A percentile compares a stretch with the other conserved stretches of the same genome.
Conservation (phyloP, 2,888 invertebrate genomes). For the Agrochola circellaris region DNA sequence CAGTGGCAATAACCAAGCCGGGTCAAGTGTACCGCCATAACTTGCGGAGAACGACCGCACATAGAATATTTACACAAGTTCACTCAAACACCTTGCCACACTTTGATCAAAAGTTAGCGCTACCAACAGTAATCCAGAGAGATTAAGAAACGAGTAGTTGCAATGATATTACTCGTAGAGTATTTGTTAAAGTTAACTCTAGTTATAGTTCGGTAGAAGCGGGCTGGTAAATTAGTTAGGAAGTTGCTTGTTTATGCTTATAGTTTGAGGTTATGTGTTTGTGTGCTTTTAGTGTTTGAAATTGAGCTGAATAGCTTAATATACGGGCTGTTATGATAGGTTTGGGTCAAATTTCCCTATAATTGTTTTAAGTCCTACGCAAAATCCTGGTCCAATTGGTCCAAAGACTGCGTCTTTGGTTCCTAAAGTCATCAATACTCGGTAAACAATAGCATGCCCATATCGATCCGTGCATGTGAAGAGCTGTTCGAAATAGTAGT, state of each 20-base stretch:
- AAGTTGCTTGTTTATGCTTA: slow-evolving; percentile 50
- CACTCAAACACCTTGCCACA: slow-evolving; percentile 59
- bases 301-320: slow-evolving; percentile 48
- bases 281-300: slow-evolving; percentile 45
- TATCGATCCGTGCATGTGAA: background rate
- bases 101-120: slow-evolving; percentile 70
- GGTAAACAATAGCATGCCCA: background rate
- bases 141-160: slow-evolving; percentile 57
- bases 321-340: slow-evolving; percentile 21
- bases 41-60: slow-evolving; percentile 74
- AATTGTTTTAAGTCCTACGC: background rate
- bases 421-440: too few relatives aligned
- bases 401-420: background rate
- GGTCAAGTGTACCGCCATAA: slow-evolving; percentile 73
- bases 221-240: slow-evolving; percentile 49
- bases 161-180: slow-evolving; percentile 32
- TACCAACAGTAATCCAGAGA: slow-evolving; percentile 51
- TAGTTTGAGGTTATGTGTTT: slow-evolving; percentile 47
- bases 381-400: background rate
- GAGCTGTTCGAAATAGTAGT: background rate
- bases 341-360: background rate
- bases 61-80: slow-evolving; percentile 77
- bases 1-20: slow-evolving; percentile 67
- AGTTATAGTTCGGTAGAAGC: slow-evolving; percentile 49
- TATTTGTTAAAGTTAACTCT: slow-evolving; percentile 48